Conservation (phyloP, 2,797 vertebrate genomes). For the Coregonus suidteri region DNA sequence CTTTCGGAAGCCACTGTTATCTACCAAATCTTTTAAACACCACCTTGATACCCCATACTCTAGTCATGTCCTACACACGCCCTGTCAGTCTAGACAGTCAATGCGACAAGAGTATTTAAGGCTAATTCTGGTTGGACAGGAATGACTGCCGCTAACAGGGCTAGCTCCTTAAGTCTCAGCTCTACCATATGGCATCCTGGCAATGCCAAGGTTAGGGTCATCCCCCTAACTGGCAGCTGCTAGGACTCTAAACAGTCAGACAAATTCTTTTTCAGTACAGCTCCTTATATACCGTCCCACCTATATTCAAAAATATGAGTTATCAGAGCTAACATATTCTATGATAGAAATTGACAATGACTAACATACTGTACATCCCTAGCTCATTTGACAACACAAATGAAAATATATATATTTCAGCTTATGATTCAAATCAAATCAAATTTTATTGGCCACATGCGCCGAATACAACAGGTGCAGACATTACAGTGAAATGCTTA, state of each 20-base stretch:
- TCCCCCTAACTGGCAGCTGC: background rate
- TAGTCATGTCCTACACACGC: background rate
- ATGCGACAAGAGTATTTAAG: background rate
- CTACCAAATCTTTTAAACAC: background rate
- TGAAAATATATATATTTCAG: no score
- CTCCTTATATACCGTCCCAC: background rate
- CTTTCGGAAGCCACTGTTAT: background rate
- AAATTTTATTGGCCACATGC: no score
- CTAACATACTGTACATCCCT: no score
- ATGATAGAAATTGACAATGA: no score
- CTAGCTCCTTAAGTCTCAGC: background rate
- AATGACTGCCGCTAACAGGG: background rate
- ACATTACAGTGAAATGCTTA: no score
- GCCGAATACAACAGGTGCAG: no score
- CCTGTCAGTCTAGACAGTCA: conserved; percentile 1
- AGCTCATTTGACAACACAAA: no score
- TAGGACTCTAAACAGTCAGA: background rate
- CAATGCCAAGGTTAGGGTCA: no score
- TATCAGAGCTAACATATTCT: no score
- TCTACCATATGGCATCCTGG: background rate
- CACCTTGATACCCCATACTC: background rate
- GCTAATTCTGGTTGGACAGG: background rate
- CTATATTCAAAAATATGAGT: background rate
- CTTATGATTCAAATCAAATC: no score
- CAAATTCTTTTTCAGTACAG: background rate